Evolutionary conservation across 2,888 invertebrate genomes (phyloP).

Genomic region (Dasysyrphus albostriatus): DNA sequence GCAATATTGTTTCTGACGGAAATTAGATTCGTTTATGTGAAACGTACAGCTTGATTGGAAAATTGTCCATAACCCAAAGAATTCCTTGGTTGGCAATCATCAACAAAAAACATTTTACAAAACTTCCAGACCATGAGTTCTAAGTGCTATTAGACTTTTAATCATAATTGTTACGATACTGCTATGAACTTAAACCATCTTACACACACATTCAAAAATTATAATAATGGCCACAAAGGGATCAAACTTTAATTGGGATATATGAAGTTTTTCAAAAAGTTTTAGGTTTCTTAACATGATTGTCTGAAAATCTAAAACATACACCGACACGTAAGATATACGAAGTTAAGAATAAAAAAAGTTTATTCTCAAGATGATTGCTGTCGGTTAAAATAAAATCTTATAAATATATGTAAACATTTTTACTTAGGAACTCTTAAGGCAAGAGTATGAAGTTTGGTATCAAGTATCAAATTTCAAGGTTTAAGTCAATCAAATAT

Average conservation of each 20-base stretch:
- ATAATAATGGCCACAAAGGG: neutral
- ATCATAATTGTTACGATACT: neutral
- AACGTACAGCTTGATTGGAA: neutral
- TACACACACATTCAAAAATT: neutral
- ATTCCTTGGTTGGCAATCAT: slow-evolving; percentile 7
- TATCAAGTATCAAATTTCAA: no score
- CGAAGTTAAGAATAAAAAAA: neutral
- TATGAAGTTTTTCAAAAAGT: neutral
- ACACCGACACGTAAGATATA: neutral
- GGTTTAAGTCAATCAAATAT: no score
- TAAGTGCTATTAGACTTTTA: neutral
- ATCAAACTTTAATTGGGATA: slow-evolving; percentile 11
- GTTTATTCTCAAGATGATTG: neutral
- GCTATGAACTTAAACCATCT: neutral
- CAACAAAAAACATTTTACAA: neutral
- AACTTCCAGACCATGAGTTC: neutral
- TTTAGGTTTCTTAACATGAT: neutral
- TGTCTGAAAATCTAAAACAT: neutral
- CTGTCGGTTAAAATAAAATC: no score
- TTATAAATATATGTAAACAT: no score
- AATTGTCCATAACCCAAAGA: neutral
- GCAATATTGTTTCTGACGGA: neutral
- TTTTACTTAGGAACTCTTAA: no score
- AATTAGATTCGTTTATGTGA: neutral
- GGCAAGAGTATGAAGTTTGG: no score